Conservation (phyloP, 2,113 vertebrate species). For the Hystrix cristata region DNA sequence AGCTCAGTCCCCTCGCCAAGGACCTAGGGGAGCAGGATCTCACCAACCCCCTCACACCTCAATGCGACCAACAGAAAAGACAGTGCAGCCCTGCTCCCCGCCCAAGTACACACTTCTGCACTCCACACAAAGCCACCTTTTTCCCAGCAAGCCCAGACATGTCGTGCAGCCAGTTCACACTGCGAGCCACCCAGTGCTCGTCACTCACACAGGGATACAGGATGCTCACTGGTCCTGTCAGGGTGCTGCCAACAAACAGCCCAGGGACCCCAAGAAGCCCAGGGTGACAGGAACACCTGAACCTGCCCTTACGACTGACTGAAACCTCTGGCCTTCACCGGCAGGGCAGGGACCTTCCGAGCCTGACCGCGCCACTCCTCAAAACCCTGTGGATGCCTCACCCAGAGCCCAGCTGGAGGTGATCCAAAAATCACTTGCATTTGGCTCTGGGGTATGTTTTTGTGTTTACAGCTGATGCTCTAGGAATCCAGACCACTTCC, state of each 20-base stretch:
- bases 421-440: slow-evolving; percentile 10
- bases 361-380: rapidly evolving
- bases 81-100: neutral
- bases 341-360: neutral
- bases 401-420: neutral
- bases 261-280: neutral
- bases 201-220: neutral
- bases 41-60: neutral
- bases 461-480: slow-evolving; percentile 58
- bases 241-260: neutral
- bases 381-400: neutral
- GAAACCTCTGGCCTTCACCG: neutral
- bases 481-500: slow-evolving; percentile 57
- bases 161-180: no score
- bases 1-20: neutral
- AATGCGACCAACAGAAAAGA: neutral
- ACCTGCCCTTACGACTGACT: neutral
- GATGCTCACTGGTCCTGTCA: neutral
- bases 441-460: slow-evolving; percentile 60
- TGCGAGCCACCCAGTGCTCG: neutral
- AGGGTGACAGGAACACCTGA: neutral
- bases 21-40: neutral
- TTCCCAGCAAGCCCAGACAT: no score
- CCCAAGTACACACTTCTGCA: neutral
- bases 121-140: neutral